phyloP scores from a whole-genome alignment of 2,113 vertebrate genomes.

The Trogon surrucura region DNA sequence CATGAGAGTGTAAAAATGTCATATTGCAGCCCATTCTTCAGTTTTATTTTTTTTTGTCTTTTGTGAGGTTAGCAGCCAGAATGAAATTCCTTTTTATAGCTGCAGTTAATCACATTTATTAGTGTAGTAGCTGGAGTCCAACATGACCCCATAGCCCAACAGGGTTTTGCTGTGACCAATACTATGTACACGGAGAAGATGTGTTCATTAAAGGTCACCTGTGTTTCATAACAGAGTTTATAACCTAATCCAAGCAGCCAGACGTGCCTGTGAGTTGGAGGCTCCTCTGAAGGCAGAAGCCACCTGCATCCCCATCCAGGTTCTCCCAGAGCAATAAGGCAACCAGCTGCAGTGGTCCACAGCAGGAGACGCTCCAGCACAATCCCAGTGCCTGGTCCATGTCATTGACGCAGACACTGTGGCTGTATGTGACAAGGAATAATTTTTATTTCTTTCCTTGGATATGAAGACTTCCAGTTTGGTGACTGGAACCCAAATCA shows the following conservation, averaged over 20 bases:
- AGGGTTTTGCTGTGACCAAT: not conserved
- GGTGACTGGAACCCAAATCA: not conserved
- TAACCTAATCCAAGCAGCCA: not conserved
- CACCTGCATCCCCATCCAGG: not conserved
- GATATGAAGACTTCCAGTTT: not conserved
- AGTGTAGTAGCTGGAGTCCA: not conserved
- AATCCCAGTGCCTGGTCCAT: accelerated
- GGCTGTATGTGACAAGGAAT: not conserved
- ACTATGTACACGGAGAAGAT: not conserved
- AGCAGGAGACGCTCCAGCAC: not conserved
- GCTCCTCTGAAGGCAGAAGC: not conserved
- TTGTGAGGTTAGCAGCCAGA: slow-evolving; percentile 16
- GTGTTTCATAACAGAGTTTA: slow-evolving; percentile 11
- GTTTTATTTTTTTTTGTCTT: slow-evolving; percentile 3
- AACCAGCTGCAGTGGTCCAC: not conserved
- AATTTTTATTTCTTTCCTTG: not conserved
- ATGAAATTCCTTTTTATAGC: slow-evolving; percentile 47
- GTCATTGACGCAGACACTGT: not conserved
- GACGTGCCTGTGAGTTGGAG: not conserved
- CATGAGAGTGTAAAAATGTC: not conserved
- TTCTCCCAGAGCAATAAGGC: not conserved
- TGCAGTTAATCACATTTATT: slow-evolving; percentile 30
- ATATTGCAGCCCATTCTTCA: not conserved
- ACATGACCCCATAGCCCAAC: not conserved
- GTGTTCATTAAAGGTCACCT: not conserved